phyloP scores from a whole-genome alignment of 2,797 vertebrate species.

The Nyctalus aviator region DNA sequence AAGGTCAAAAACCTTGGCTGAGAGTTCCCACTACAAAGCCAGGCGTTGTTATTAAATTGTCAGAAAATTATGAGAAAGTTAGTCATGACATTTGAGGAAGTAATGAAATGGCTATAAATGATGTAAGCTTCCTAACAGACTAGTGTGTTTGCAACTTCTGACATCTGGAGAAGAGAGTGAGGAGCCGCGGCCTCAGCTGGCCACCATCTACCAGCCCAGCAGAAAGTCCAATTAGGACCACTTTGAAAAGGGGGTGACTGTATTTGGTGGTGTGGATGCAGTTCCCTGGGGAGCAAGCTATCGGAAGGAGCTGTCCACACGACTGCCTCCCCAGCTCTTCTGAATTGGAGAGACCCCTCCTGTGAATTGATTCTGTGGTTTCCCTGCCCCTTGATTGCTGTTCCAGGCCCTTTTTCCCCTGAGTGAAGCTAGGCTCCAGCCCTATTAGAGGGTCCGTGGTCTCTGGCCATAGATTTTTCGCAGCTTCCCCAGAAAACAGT shows the following conservation, averaged over 20 bases:
- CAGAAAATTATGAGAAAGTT: slow-evolving; percentile 41
- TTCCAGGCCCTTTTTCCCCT: slow-evolving; percentile 46
- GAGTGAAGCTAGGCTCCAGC: background rate
- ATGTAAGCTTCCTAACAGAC: slow-evolving; percentile 56
- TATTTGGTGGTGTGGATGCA: background rate
- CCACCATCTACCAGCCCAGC: background rate
- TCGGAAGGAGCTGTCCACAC: background rate
- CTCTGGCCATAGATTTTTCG: slow-evolving; percentile 56
- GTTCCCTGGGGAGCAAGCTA: background rate
- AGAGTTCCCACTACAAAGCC: slow-evolving; percentile 1
- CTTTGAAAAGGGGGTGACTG: background rate
- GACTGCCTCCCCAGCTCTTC: slow-evolving; percentile 22
- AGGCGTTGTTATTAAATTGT: slow-evolving; percentile 33
- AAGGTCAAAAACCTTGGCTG: slow-evolving; percentile 47
- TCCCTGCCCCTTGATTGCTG: slow-evolving; percentile 32
- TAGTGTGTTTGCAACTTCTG: background rate
- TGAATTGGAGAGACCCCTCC: background rate
- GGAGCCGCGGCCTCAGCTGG: background rate
- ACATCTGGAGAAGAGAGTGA: slow-evolving; percentile 41
- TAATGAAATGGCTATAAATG: slow-evolving; percentile 53
- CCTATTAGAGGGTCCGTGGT: slow-evolving; percentile 60
- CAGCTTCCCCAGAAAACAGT: slow-evolving; percentile 46
- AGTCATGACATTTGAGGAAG: slow-evolving; percentile 48
- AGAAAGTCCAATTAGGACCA: slow-evolving; percentile 51
- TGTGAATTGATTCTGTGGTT: slow-evolving; percentile 17